Conservation (phyloP, 35 echinoderm and acorn worm species). For the Nesometra sesokonis region DNA sequence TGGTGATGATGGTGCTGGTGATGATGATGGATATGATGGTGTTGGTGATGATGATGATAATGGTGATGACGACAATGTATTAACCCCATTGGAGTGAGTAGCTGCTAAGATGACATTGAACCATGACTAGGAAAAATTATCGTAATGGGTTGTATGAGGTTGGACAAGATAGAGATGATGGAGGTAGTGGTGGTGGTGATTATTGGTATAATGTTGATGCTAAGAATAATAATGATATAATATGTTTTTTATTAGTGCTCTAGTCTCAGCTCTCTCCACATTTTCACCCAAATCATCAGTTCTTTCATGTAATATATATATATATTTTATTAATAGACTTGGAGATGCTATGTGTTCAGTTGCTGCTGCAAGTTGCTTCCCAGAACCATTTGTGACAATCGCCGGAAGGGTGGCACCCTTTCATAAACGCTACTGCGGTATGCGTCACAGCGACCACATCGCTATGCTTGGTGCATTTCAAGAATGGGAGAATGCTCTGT, state of each 20-base stretch:
- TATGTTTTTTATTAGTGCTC: no score
- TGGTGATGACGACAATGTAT: no score
- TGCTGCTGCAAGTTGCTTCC: slow-evolving; percentile 76
- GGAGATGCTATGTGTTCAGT: slow-evolving; percentile 81
- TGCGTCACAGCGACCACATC: slow-evolving; percentile 73
- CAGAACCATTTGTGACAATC: slow-evolving; percentile 79
- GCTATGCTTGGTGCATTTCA: slow-evolving; percentile 69
- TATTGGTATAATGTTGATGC: no score
- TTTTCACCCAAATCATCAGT: no score
- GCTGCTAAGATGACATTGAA: slow-evolving; percentile 82
- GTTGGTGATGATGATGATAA: no score
- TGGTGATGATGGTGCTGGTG: no score
- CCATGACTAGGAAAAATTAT: slow-evolving; percentile 92
- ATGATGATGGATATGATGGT: no score
- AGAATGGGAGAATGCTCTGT: slow-evolving; percentile 90
- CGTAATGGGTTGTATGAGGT: slow-evolving; percentile 59
- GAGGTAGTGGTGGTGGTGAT: no score
- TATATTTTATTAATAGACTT: slow-evolving; percentile 39
- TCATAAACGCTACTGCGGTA: slow-evolving; percentile 62
- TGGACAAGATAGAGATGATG: no score
- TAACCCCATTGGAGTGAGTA: slow-evolving; percentile 72
- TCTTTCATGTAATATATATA: no score
- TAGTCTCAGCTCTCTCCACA: no score
- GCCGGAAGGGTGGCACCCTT: slow-evolving; percentile 58
- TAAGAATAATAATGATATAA: no score